Evolutionary conservation across 1,140 invertebrate species (phyloP), one percentile per base, ranked within the genome.

Genomic region (Mizuhopecten yessoensis): DNA sequence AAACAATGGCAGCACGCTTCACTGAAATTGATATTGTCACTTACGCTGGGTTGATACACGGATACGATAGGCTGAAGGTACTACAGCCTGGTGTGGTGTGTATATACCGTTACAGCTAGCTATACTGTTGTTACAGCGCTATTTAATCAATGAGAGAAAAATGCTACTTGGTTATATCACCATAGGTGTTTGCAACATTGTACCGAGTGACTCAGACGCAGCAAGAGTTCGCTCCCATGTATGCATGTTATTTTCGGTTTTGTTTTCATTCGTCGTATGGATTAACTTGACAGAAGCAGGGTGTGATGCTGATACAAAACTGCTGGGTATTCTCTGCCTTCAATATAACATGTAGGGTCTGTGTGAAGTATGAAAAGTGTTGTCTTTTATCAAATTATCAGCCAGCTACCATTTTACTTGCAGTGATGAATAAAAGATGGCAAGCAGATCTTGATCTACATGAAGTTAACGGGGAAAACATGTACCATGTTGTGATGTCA

Each of bases 151-250:
- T 75, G 57, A n/a, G 23, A 75, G 42, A 45, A 45, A 45, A 45
- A 45, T 45, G 57, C 57, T 75, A 29, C 57, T 75, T 75, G 57
- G 57, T 75, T 75, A 75, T 75, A 75, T 75, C 57, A 75, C 57
- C 23, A 75, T 75, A 75, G 57, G 57, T 75, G 57, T 75, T 75
- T n/a, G 57, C 57, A 75, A 29, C 57, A 75, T 75, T 17, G 57
- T 75, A 75, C 57, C 23, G 57, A 75, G 57, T 75, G 57, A 75
- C 57, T 75, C 57, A 75, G 57, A 9, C n/a, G n/a, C 57, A 29
- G 57, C 23, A 13, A 75, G 57, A 75, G 57, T 75, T 75, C 5
- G 57, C 57, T 75, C 57, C 57, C 57, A 29, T 75, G 57, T 75
- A 29, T n/a, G 29, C 23, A 75, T n/a, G 57, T n/a, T 75, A 75